Evolutionary conservation across 2,113 vertebrate genomes (phyloP), one percentile per base, ranked within the genome.

Genomic region (Anolis sagrei): DNA sequence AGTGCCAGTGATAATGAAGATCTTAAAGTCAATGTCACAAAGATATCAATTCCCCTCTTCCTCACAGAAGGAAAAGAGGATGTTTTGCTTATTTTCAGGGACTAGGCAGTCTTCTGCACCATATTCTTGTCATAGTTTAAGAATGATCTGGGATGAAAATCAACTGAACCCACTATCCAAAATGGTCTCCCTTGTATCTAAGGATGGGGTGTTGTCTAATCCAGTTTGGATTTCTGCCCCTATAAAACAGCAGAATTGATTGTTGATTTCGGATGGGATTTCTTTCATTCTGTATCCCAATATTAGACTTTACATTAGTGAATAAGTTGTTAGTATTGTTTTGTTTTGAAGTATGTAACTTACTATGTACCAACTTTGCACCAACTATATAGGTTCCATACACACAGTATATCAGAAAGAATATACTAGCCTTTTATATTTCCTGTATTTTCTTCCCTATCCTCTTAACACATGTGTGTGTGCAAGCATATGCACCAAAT

Each of bases 381-480:
- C 92, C 94, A 95, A 94, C 94, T 90, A 89, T 79, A 88, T 80
- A 75, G 77, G 95, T 95, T 91, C 93, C 91, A 92, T 89, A n/a
- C 51, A 93, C 90, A 92, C 92, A 90, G 90, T 90, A 93, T 89
- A 81, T 90, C 91, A 91, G 87, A 93, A 91, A 92, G 81, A 90
- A 94, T 82, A 90, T 93, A 94, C 94, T 95, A 93, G 95, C 95
- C 95, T 96, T 95, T 88, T 94, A 90, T 81, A 88, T 91, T 94
- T 93, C 93, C 91, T 0, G 1, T 81, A 27, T 93, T 91, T 89
- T 92, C 90, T 89, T 93, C 29, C 81, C 32, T 64, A 11, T 58
- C 81, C 5, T 19, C 0, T 66, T 54, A 54, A 54, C 51, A 54
- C 51, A 54, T 54, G 51, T 54, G 51, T 54, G 51, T 54, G 51